Evolutionary conservation across 2,888 invertebrate species (phyloP).

Genomic region (Conops quadrifasciatus): DNA sequence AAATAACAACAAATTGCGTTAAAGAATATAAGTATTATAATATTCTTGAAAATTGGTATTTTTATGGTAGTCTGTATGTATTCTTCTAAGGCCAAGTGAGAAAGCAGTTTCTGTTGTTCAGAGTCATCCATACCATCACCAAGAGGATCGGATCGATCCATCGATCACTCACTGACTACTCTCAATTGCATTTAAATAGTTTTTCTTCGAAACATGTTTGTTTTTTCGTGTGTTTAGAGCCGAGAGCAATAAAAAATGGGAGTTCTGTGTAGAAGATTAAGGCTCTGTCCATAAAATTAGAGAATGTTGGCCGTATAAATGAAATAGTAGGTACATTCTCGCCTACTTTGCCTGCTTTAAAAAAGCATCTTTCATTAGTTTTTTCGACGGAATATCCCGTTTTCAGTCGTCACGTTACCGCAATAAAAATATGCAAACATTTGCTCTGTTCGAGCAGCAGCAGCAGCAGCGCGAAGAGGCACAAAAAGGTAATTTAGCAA

Average conservation of each 20-base stretch:
- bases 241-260: constrained; percentile 6
- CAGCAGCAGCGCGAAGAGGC: constrained; percentile 15
- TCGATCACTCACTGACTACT: background rate
- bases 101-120: no score
- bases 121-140: no score
- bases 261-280: constrained; percentile 8
- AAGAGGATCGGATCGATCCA: background rate
- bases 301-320: background rate
- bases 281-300: background rate
- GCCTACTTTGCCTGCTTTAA: background rate
- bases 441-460: constrained; percentile 9
- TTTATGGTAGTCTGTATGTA: no score
- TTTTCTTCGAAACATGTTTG: constrained; percentile 19
- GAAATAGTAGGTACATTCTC: background rate
- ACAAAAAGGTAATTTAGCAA: constrained; percentile 3
- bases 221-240: constrained; percentile 7
- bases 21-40: background rate
- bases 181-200: background rate
- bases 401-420: background rate
- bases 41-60: background rate
- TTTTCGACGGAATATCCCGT: constrained; percentile 28
- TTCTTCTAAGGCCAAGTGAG: no score
- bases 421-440: constrained; percentile 26
- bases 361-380: constrained; percentile 13
- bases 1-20: background rate